Base-by-base conservation (phyloP, 2,113 vertebrate genomes). In the Zeus faber region DNA sequence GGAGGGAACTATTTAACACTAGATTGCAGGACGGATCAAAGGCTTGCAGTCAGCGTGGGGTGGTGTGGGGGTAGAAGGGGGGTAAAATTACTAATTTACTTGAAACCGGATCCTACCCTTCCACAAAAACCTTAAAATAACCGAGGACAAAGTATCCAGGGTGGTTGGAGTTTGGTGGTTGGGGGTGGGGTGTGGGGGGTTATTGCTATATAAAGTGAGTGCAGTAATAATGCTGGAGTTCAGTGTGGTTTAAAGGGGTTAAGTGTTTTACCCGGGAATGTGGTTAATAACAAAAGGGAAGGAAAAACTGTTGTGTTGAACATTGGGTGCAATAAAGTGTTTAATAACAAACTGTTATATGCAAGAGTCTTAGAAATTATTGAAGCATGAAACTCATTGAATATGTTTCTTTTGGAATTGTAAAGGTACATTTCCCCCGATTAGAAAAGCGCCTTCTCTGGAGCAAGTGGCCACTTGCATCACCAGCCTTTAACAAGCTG, bases 1-100 rank as follows among this genome's bases (percentile, higher is more conserved):
- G 44, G 63, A 70, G 53, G 60, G 73, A 81, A 78, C 56, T 76
- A 56, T 75, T 75, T 79, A 84, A 79, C 74, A 75, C 62, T 18
- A 54, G 55, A 65, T 64, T 51, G 54, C 39, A 7, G 47, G 43
- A 56, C 55, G 72, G 78, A 89, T 87, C 80, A 87, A 87, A 87
- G 79, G 47, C 64, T 80, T 41, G 5, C 1, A 67, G 43, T 29
- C 47, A 40, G 68, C 68, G 22, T 51, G 33, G 43, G 58, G 40
- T 9, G 37, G 39, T 11, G 16, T 41, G 25, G 18, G 41, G 17
- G 41, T 10, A 9, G 57, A 25, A 49, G 54, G 62, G 48, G 67
- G 66, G 71, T 58, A 71, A 70, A 67, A 75, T 81, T 76, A 80
- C 76, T 74, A 48, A 80, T 80, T 75, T 72, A 79, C 74, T 67